Conservation (phyloP, 2,797 vertebrate genomes). For the Ispidina picta region DNA sequence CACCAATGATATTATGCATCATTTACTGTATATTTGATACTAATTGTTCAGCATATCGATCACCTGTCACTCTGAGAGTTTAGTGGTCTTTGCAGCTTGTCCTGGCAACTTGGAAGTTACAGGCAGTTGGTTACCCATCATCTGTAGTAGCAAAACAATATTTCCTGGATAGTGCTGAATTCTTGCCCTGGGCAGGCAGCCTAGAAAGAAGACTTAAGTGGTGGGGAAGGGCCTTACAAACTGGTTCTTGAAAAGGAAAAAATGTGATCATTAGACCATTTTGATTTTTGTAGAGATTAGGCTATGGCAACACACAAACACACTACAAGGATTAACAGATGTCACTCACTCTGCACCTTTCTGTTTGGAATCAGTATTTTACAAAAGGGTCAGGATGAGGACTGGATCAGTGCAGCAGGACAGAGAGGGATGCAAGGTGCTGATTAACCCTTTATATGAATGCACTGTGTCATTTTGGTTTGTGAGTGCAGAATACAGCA, state of each 20-base stretch:
- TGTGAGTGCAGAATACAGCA: neutral
- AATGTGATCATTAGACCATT: neutral
- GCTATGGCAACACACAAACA: neutral
- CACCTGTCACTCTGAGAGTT: slow-evolving; percentile 51
- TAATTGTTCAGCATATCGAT: slow-evolving; percentile 75
- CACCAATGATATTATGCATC: slow-evolving; percentile 71
- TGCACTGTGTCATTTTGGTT: neutral
- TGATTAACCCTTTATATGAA: neutral
- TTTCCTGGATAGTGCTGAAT: neutral
- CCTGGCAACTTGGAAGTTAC: neutral
- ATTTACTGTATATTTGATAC: slow-evolving; percentile 74
- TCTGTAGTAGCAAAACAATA: neutral
- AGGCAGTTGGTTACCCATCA: accelerated
- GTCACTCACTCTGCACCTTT: neutral
- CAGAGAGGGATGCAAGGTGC: neutral
- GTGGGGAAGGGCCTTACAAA: neutral
- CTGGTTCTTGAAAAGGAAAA: neutral
- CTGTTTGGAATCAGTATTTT: neutral
- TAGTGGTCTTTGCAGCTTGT: slow-evolving; percentile 51
- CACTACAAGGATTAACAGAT: neutral
- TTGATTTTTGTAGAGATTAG: neutral
- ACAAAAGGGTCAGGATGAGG: neutral
- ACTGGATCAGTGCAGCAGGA: neutral
- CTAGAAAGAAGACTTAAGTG: neutral
- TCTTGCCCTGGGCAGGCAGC: neutral